Evolutionary conservation across 2,888 invertebrate genomes (phyloP).

Genomic region (Drosophila longiperda): DNA sequence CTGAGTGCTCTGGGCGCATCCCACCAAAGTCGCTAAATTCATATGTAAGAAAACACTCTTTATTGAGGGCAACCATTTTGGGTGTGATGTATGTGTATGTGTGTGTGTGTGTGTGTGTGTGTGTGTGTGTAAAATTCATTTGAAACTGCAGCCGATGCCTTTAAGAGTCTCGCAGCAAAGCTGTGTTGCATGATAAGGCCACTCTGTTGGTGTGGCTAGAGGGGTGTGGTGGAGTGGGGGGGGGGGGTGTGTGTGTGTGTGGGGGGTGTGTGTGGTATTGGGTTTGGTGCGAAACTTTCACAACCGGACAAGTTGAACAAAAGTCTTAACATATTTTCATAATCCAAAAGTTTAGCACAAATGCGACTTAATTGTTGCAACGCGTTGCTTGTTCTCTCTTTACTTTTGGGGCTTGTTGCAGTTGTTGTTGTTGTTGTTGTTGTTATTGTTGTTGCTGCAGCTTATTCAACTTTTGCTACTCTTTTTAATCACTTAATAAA

Average conservation of each 20-base stretch:
- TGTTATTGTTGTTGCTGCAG: conserved; percentile 19
- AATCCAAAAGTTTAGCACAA: conserved; percentile 78
- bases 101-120: not conserved
- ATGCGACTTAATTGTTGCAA: conserved; percentile 78
- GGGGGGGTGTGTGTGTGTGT: no score
- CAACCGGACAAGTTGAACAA: conserved; percentile 77
- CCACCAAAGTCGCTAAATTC: conserved; percentile 56
- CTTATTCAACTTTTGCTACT: conserved; percentile 45
- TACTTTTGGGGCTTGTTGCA: conserved; percentile 4
- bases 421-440: conserved; percentile 12
- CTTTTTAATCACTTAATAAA: conserved; percentile 60
- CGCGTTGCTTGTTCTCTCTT: conserved; percentile 47
- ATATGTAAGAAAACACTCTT: conserved; percentile 64
- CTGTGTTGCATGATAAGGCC: conserved; percentile 38
- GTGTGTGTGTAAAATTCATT: conserved; percentile 27
- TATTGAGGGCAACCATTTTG: conserved; percentile 52
- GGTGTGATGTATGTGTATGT: not conserved
- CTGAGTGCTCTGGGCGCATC: conserved; percentile 43
- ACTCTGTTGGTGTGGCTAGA: not conserved
- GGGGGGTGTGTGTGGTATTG: not conserved
- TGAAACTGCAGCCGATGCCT: conserved; percentile 44
- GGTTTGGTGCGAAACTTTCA: conserved; percentile 46
- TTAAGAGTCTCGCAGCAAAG: conserved; percentile 10
- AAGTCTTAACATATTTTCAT: conserved; percentile 80
- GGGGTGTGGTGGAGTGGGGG: no score